phyloP scores from a whole-genome alignment of 30 jellyfish, hydroid and myxozoan genomes.

The Sanderia malayensis region DNA sequence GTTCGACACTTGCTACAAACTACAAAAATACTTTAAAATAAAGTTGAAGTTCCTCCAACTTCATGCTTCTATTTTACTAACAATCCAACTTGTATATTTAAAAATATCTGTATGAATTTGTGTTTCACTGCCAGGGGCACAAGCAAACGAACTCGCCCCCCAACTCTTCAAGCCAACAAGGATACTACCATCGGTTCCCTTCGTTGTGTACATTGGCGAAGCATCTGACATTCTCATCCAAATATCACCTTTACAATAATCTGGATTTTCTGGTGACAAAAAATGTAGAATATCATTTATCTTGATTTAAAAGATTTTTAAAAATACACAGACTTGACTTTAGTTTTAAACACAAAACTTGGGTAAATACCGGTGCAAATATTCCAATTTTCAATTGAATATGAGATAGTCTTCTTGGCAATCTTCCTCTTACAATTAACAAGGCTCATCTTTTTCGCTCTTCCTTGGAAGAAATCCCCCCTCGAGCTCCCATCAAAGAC shows the following conservation, averaged over 20 bases:
- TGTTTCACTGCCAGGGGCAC: constrained; percentile 17
- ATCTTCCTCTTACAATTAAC: not conserved
- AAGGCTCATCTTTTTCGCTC: not conserved
- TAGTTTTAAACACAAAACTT: no score
- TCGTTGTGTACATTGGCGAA: constrained; percentile 5
- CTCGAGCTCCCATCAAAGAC: not conserved
- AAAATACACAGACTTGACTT: no score
- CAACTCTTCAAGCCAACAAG: constrained; percentile 23
- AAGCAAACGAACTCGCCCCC: constrained; percentile 22
- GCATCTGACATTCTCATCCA: constrained; percentile 27
- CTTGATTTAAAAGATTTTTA: not conserved
- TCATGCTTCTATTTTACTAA: no score
- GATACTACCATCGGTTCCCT: not conserved
- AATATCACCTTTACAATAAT: constrained; percentile 25
- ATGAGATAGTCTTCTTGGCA: constrained; percentile 2
- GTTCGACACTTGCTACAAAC: no score
- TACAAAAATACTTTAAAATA: no score
- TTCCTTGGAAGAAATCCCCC: constrained; percentile 7
- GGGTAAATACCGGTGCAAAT: constrained; percentile 16
- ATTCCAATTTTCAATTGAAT: not conserved
- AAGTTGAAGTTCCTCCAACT: no score
- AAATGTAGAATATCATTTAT: no score
- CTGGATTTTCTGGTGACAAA: not conserved
- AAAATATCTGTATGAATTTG: constrained; percentile 20
- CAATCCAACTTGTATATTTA: constrained; percentile 14